These are phyloP conservation scores for Acyrthosiphon pisum DNA, from an alignment of 1,140 invertebrate genomes.

Conservation along the genomic window DNA sequence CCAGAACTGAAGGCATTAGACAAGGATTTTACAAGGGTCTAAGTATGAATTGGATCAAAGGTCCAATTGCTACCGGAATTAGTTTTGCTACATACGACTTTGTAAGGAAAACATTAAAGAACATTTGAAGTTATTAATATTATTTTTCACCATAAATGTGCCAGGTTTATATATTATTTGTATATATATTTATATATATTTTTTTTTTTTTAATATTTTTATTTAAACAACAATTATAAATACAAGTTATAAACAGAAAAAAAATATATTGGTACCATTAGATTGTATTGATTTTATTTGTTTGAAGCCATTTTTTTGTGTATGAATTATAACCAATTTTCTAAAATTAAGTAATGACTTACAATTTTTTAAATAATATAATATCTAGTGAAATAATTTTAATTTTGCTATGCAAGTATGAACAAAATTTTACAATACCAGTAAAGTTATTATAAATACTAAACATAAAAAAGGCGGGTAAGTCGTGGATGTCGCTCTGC, in stretches of 20 bases:
- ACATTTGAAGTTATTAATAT: slow-evolving; percentile 23
- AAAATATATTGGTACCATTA: slow-evolving; percentile 49
- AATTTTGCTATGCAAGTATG: background rate
- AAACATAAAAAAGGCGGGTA: background rate
- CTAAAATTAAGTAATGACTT: background rate
- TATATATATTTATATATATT: too few species aligned
- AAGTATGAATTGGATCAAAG: slow-evolving; percentile 99
- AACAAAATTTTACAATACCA: background rate
- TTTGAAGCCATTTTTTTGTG: slow-evolving; percentile 18
- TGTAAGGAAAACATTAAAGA: slow-evolving; percentile 70
- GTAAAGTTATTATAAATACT: background rate
- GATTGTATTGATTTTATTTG: too few species aligned
- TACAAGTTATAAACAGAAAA: too few species aligned
- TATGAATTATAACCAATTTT: background rate
- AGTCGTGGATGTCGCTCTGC: too few species aligned
- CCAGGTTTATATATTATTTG: too few species aligned
- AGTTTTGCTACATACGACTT: slow-evolving; percentile 96
- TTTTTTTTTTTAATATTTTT: too few species aligned
- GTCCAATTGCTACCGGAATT: slow-evolving; percentile 96
- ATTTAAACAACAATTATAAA: too few species aligned
- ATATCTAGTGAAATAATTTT: slow-evolving; percentile 41
- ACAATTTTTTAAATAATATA: background rate
- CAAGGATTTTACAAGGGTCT: slow-evolving; percentile 96
- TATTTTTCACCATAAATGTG: slow-evolving; percentile 31
- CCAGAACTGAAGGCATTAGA: slow-evolving; percentile 84